These are phyloP conservation scores for Cyanocitta stelleri DNA, from an alignment of 2,113 vertebrate species.

Conservation along the genomic window DNA sequence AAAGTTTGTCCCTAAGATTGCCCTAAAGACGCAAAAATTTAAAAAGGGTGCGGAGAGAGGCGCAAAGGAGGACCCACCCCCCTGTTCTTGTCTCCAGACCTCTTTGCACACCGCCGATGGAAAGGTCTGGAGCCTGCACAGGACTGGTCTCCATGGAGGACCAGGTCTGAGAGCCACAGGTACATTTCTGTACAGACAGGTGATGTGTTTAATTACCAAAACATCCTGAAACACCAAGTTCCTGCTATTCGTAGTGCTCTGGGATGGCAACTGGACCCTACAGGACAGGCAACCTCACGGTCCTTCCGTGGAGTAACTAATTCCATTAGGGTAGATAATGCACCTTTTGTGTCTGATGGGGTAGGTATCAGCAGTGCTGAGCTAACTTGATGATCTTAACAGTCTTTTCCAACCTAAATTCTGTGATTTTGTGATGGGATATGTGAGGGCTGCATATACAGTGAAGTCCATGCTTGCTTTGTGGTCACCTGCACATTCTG, in stretches of 20 bases:
- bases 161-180: neutral
- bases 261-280: neutral
- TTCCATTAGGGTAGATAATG: neutral
- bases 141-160: neutral
- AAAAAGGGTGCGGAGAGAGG: neutral
- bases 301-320: neutral
- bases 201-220: neutral
- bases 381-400: neutral
- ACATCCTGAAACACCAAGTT: neutral
- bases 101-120: accelerated
- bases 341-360: neutral
- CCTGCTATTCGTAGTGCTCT: accelerated
- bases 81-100: neutral
- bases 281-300: neutral
- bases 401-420: neutral
- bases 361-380: neutral
- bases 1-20: neutral
- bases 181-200: neutral
- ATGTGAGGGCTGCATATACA: neutral
- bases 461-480: neutral
- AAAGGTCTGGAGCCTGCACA: neutral
- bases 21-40: neutral
- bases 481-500: neutral
- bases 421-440: neutral
- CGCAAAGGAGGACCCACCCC: accelerated